Base-by-base conservation (phyloP, 2,888 invertebrate genomes). In the Drosophila infuscata region DNA sequence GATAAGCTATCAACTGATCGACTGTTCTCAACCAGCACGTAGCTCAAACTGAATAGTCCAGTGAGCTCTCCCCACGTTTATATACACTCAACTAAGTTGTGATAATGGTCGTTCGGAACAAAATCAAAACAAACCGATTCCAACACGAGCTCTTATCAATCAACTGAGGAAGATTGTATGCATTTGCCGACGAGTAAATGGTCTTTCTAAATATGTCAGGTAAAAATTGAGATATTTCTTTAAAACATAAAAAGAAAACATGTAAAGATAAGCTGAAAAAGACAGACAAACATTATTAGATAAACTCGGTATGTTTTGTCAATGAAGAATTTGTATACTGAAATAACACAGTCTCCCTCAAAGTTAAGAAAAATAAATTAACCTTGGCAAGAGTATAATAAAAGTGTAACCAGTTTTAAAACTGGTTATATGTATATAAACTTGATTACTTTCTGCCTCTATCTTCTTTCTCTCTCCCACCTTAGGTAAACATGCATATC, bases 41-140 rank as follows among this genome's bases (percentile, higher is more conserved):
- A 20, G 53, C 29, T 11, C 5, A 36, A 30, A 76, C 76, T 80
- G 17, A 62, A 54, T 20, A 8, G 15, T 2, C 11, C 8, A 30
- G 25, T 1, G 15, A 9, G 12, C 17, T 53, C 9, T 15, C n/a
- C 0, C 3, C 11, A 3, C 3, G 0, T 51, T 70, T 79, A 70
- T 70, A 76, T 30, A 17, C 36, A 33, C 20, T 33, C 48, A 25
- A 25, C 1, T 43, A n/a, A 11, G 20, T n/a, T 15, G 0, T 12
- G 15, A 17, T 33, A 35, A 30, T 30, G 30, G 4, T 6, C 56
- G 41, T 30, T 57, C 41, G 30, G 5, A 9, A 17, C 36, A 6
- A 33, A 46, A n/a, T 15, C n/a, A 53, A 29, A 38, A 17, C 25
- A 41, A 35, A 46, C 29, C 32, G 38, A 41, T 35, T 12, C 29